Evolutionary conservation across 2,888 invertebrate species (phyloP), one percentile per base, ranked within the genome.

Genomic region (Dromius quadrimaculatus): DNA sequence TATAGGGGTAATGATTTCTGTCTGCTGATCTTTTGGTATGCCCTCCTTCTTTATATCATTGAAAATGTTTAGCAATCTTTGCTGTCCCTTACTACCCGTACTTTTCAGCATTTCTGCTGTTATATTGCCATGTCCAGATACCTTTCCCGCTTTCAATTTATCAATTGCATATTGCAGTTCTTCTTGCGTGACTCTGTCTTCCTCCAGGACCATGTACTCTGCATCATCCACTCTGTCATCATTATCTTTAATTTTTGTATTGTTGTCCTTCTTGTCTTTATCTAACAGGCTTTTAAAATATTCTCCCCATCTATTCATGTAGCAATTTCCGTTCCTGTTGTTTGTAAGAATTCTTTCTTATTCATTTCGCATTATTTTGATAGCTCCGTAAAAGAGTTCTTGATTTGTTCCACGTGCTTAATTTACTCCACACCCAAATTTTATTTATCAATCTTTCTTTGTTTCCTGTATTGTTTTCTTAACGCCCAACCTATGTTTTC

Each of bases 301-400:
- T 45, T 63, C 15, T 20, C 45, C 5, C 63, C 63, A 63, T 20
- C 63, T 43, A 6, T 43, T 5, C 45, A 43, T 63, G 6, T 13
- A 3, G 2, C 32, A 2, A 28, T 23, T 63, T 20, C 22, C 63
- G 3, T 22, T 4, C 11, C 45, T 63, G 11, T 54, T 23, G 5
- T 23, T 23, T 2, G 1, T 1, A n/a, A 54, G 11, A 13, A 15
- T 11, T 23, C 1, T 6, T 23, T 23, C 32, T 23, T n/a, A 23
- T 11, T 23, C 28, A 2, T 2, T 54, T 8, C 54, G 23, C 54
- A 54, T 41, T 11, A n/a, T 45, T 45, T 45, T 63, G 15, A 63
- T 43, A 4, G 41, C 22, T 2, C 41, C 62, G 13, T 28, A 63
- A 8, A 63, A 63, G 4, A 63, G 13, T 43, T 63, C 45, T 63